phyloP scores from a whole-genome alignment of 30 jellyfish, hydroid and myxozoan genomes.

The Aurelia aurita region DNA sequence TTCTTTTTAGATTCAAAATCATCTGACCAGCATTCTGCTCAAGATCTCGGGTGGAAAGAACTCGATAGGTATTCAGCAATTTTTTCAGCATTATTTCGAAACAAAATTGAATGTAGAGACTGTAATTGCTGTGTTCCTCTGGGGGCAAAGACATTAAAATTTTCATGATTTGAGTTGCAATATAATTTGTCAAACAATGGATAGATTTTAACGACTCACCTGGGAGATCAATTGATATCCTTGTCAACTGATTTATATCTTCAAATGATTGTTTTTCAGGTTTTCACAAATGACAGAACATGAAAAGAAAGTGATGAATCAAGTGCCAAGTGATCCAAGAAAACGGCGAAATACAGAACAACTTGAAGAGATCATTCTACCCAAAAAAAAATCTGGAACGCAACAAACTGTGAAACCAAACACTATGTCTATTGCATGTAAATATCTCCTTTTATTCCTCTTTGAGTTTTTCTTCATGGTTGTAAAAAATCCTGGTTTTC shows the following conservation, averaged over 20 bases:
- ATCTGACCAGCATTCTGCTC: slow-evolving; percentile 3
- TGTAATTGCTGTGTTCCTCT: too few relatives aligned
- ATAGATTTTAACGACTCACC: too few relatives aligned
- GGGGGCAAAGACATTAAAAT: too few relatives aligned
- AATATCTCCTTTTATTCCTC: not conserved
- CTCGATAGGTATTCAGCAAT: slow-evolving; percentile 51
- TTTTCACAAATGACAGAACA: slow-evolving; percentile 81
- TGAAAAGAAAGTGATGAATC: slow-evolving; percentile 70
- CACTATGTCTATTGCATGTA: slow-evolving; percentile 11
- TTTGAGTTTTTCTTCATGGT: too few relatives aligned
- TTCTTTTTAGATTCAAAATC: slow-evolving; percentile 28
- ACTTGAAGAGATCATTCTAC: slow-evolving; percentile 7
- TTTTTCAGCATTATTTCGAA: too few relatives aligned
- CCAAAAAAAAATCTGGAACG: slow-evolving; percentile 33
- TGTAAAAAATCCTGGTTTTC: too few relatives aligned
- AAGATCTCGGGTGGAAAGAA: slow-evolving; percentile 79
- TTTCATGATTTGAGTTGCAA: too few relatives aligned
- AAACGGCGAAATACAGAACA: slow-evolving; percentile 63
- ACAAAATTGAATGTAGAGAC: too few relatives aligned
- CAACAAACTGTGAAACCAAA: not conserved
- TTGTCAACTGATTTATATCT: too few relatives aligned
- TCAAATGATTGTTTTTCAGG: slow-evolving; percentile 1
- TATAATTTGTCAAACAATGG: too few relatives aligned
- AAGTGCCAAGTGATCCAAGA: slow-evolving; percentile 95
- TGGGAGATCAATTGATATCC: not conserved